A percentile compares a stretch with the other conserved stretches of the same genome.
Conservation (phyloP, 2,888 invertebrate species). For the Plagiodera versicolora region DNA sequence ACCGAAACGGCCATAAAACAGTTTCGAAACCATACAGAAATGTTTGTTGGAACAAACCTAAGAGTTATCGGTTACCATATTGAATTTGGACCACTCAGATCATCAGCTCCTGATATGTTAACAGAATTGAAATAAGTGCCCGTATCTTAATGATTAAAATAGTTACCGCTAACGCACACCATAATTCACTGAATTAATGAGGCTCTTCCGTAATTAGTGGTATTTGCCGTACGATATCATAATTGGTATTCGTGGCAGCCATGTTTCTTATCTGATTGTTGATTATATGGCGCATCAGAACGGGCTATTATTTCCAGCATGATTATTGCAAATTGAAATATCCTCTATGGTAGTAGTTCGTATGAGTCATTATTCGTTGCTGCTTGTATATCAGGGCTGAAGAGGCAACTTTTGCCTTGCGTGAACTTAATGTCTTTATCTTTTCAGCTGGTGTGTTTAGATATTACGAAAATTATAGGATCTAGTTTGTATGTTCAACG, state of each 20-base stretch:
- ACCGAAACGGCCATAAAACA: too few species aligned
- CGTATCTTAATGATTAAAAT: constrained; percentile 4
- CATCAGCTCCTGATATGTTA: too few species aligned
- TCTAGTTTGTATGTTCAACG: constrained; percentile 19
- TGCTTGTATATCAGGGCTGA: too few species aligned
- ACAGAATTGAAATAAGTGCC: constrained; percentile 4
- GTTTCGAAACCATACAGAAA: too few species aligned
- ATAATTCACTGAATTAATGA: constrained; percentile 12
- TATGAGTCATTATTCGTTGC: too few species aligned
- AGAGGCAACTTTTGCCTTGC: constrained; percentile 13
- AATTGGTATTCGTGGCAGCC: constrained; percentile 12
- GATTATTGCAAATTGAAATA: too few species aligned
- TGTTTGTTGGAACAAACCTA: too few species aligned
- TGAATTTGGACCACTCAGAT: too few species aligned
- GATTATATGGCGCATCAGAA: too few species aligned
- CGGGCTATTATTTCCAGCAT: too few species aligned
- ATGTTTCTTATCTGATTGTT: constrained; percentile 12
- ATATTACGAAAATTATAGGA: constrained; percentile 22
- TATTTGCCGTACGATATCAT: constrained; percentile 6
- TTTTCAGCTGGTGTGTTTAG: constrained; percentile 13
- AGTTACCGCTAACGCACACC: constrained; percentile 8
- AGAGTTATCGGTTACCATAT: too few species aligned
- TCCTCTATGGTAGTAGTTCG: too few species aligned
- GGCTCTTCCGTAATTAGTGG: constrained; percentile 11
- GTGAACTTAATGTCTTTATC: constrained; percentile 28